Evolutionary conservation across 2,797 vertebrate species (phyloP), one percentile per base, ranked within the genome.

Genomic region (Pachyuromys duprasi): DNA sequence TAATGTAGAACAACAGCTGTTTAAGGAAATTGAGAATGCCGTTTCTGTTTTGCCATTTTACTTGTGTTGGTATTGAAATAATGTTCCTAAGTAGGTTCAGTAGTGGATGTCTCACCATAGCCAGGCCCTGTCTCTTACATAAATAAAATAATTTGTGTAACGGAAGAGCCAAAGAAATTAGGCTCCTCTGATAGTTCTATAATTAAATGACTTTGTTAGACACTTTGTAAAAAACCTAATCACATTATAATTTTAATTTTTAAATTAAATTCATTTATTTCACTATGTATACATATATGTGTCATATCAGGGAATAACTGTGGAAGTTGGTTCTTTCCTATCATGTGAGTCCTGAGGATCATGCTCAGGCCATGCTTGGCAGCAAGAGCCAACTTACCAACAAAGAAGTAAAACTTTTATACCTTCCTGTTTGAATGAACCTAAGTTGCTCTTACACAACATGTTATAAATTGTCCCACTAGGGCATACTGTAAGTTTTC

Each of bases 131-230:
- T 57, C 17, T 82, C 72, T 82, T 72, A 62, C 17, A 7, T 45
- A 74, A 83, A 60, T 60, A 75, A 90, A 49, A 22, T 83, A 74
- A 74, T 63, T 83, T 74, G 22, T 63, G 60, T 31, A 11, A 42
- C 69, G n/a, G 60, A 36, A 76, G 36, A 83, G 60, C 65, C 62
- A 55, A 87, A 12, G 8, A 72, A 87, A 91, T 79, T 89, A 80
- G 70, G 67, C 31, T 74, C 4, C 69, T 78, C 33, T 90, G 69
- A 53, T 55, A 57, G 55, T 89, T 94, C 60, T 91, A 33, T 36
- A 83, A 81, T 81, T 82, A 57, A 89, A 86, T 95, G 60, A 53
- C 39, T 94, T 94, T 31, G 22, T 57, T 97, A 87, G n/a, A 72
- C 3, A 33, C 31, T 33, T 79, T 55, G 67, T 24, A 90, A 76